These are phyloP conservation scores for Anisognathus igniventris DNA, from an alignment of 2,797 vertebrate genomes.

Conservation along the genomic window DNA sequence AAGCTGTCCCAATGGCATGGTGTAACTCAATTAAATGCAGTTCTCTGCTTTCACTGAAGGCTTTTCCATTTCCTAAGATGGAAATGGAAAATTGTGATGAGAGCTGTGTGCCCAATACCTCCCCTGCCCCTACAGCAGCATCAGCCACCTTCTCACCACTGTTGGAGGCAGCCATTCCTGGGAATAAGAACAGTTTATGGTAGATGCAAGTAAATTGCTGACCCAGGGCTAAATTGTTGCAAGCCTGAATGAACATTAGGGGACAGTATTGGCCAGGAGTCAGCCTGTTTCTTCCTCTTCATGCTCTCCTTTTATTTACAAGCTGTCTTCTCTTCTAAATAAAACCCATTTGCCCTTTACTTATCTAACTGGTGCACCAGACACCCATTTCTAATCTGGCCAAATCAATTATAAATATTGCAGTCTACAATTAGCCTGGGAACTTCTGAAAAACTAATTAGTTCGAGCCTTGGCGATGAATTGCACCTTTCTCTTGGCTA, in stretches of 20 bases:
- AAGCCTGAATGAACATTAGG: slow-evolving; percentile 48
- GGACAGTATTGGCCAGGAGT: slow-evolving; percentile 52
- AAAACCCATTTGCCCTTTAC: background rate
- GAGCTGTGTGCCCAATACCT: background rate
- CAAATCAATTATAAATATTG: slow-evolving; percentile 67
- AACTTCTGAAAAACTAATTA: slow-evolving; percentile 65
- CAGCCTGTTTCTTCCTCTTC: background rate
- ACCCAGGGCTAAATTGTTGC: slow-evolving; percentile 21
- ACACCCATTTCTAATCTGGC: slow-evolving; percentile 63
- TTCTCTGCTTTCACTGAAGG: background rate
- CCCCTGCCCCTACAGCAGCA: background rate
- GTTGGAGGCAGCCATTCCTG: background rate
- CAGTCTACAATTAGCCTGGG: slow-evolving; percentile 56
- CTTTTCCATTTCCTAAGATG: background rate
- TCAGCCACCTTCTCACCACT: background rate
- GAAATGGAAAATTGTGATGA: background rate
- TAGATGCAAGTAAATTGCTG: background rate
- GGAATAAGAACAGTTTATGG: background rate
- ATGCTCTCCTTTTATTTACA: background rate
- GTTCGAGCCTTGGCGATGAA: background rate
- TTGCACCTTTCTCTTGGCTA: slow-evolving; percentile 56
- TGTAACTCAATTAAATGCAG: background rate
- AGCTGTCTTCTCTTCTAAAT: background rate
- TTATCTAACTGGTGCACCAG: slow-evolving; percentile 29
- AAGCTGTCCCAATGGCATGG: background rate